Conservation (phyloP, 1,140 invertebrate species). For the Metaphire vulgaris region DNA sequence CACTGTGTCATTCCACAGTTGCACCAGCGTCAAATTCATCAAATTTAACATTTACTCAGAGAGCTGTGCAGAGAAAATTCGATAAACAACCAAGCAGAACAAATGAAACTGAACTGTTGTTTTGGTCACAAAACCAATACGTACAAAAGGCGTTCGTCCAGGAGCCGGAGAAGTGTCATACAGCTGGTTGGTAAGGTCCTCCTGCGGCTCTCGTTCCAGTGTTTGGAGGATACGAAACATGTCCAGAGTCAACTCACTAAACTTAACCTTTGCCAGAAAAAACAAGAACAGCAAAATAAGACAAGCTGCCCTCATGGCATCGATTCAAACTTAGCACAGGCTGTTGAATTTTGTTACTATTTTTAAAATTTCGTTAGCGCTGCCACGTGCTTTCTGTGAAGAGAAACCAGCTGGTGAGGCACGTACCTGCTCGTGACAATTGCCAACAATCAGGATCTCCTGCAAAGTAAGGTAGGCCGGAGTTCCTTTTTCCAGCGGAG, state of each 20-base stretch:
- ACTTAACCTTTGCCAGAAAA: conserved; percentile 84
- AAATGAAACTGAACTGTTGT: too few relatives aligned
- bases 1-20: too few relatives aligned
- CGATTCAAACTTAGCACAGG: too few relatives aligned
- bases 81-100: too few relatives aligned
- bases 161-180: conserved; percentile 80
- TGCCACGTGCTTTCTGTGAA: background rate
- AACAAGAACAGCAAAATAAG: too few relatives aligned
- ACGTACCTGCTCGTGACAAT: conserved; percentile 74
- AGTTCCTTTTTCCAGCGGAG: conserved; percentile 76
- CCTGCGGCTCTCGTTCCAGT: conserved; percentile 80
- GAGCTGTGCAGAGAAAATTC: too few relatives aligned
- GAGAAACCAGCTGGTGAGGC: background rate
- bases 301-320: too few relatives aligned
- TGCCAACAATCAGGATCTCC: conserved; percentile 90
- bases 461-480: conserved; percentile 68
- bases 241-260: conserved; percentile 93
- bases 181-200: conserved; percentile 66
- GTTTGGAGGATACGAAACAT: conserved; percentile 97
- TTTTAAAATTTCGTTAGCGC: too few relatives aligned
- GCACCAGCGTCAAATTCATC: too few relatives aligned
- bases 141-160: conserved; percentile 59
- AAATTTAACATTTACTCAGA: too few relatives aligned
- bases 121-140: too few relatives aligned
- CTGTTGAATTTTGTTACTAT: too few relatives aligned